These are phyloP conservation scores for Halictus ligatus DNA, from an alignment of 2,888 invertebrate genomes.

Conservation along the genomic window DNA sequence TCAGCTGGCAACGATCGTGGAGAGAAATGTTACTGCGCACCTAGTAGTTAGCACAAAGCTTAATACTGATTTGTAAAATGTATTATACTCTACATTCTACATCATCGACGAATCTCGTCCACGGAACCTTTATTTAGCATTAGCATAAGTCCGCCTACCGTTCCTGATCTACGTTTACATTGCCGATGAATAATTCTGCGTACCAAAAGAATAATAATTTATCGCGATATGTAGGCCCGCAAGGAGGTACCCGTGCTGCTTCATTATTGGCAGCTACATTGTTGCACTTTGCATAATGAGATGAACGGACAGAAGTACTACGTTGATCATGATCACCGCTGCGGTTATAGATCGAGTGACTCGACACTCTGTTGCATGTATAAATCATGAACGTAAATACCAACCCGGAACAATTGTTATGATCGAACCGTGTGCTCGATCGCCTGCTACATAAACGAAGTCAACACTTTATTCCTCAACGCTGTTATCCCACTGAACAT, in stretches of 20 bases:
- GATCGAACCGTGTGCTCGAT: not conserved
- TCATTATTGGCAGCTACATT: conserved; percentile 40
- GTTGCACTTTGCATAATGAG: conserved; percentile 43
- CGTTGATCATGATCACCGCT: conserved; percentile 27
- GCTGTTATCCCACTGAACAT: not conserved
- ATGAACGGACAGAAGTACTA: conserved; percentile 41
- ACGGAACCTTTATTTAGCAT: not conserved
- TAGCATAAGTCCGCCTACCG: conserved; percentile 2
- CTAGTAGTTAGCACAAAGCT: not conserved
- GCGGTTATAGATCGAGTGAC: conserved; percentile 21
- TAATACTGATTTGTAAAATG: not conserved
- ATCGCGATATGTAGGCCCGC: conserved; percentile 1
- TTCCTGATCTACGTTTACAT: not conserved
- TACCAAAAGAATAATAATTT: conserved; percentile 28
- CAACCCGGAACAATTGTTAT: conserved; percentile 3
- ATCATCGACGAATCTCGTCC: not conserved
- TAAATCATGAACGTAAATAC: conserved; percentile 38
- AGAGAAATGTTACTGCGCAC: not conserved
- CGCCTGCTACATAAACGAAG: conserved; percentile 13
- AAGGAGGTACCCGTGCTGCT: conserved; percentile 5
- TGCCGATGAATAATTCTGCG: conserved; percentile 27
- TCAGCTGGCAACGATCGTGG: not conserved
- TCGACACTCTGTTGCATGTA: conserved; percentile 20
- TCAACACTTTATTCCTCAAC: not conserved
- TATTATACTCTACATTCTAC: not conserved